phyloP scores from a whole-genome alignment of 1,140 invertebrate species.

The Vollenhovia emeryi region DNA sequence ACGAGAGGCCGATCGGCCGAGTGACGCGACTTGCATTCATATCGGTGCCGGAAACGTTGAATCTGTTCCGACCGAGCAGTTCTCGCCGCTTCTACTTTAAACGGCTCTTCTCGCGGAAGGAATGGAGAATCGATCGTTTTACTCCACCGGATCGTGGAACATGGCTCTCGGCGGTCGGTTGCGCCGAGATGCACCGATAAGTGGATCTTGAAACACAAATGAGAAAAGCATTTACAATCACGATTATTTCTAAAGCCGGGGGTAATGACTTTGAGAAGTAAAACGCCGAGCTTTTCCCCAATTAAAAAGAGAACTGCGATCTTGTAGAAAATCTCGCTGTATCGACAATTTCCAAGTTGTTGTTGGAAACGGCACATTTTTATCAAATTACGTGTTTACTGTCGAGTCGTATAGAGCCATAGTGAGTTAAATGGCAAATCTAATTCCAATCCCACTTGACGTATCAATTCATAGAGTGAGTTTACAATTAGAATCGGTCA shows the following conservation, averaged over 20 bases:
- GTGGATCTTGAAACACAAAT: neutral
- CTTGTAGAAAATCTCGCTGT: neutral
- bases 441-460: slow-evolving; percentile 4
- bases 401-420: neutral
- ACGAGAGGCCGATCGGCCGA: slow-evolving; percentile 2
- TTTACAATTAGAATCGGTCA: slow-evolving; percentile 21
- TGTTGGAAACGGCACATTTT: neutral
- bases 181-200: neutral
- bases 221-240: neutral
- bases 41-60: slow-evolving; percentile 42
- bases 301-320: neutral
- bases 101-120: neutral
- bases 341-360: neutral
- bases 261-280: neutral
- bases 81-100: slow-evolving; percentile 33
- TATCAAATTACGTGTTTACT: neutral
- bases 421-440: neutral
- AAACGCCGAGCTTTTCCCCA: neutral
- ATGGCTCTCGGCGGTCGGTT: neutral
- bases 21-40: slow-evolving; percentile 29
- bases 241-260: neutral
- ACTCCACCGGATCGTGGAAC: neutral
- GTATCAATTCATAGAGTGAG: slow-evolving; percentile 15
- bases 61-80: slow-evolving; percentile 28
- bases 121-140: neutral